Evolutionary conservation across 2,888 invertebrate species (phyloP).

Genomic region (Synanthedon tipuliformis): DNA sequence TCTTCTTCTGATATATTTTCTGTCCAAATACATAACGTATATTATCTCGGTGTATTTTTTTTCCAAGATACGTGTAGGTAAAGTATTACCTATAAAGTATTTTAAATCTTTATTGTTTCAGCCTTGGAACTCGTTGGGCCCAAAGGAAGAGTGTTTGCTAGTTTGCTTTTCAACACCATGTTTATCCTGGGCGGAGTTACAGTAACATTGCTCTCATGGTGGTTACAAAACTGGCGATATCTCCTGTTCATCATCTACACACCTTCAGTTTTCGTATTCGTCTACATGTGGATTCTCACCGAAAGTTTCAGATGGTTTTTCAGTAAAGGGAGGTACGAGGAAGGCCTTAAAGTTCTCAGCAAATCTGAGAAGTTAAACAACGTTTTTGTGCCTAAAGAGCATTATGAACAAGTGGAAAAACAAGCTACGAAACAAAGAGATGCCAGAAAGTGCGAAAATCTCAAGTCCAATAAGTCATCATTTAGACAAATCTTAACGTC

Average conservation of each 20-base stretch:
- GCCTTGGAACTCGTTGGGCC: constrained; percentile 59
- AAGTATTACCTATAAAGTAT: no score
- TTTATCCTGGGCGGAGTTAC: constrained; percentile 59
- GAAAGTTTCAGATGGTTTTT: constrained; percentile 62
- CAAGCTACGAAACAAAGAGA: constrained; percentile 52
- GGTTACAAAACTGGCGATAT: constrained; percentile 57
- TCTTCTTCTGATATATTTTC: no score
- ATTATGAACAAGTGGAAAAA: constrained; percentile 56
- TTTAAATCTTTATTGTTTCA: constrained; percentile 17
- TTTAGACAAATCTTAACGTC: constrained; percentile 55
- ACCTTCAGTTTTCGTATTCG: constrained; percentile 45
- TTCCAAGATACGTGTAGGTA: no score
- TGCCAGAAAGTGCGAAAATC: constrained; percentile 40
- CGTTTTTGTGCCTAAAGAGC: constrained; percentile 53
- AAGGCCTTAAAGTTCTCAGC: constrained; percentile 72
- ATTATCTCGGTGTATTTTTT: no score
- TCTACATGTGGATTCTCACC: constrained; percentile 52
- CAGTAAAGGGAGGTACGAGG: constrained; percentile 75
- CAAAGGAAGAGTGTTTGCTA: constrained; percentile 57
- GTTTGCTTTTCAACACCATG: constrained; percentile 61
- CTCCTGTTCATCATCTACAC: constrained; percentile 57
- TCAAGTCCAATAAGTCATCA: constrained; percentile 42
- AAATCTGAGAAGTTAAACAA: constrained; percentile 75
- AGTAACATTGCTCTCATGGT: constrained; percentile 55
- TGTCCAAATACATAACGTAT: no score